phyloP scores from a whole-genome alignment of 30 jellyfish, hydroid and myxozoan genomes.

The Cassiopea xamachana region DNA sequence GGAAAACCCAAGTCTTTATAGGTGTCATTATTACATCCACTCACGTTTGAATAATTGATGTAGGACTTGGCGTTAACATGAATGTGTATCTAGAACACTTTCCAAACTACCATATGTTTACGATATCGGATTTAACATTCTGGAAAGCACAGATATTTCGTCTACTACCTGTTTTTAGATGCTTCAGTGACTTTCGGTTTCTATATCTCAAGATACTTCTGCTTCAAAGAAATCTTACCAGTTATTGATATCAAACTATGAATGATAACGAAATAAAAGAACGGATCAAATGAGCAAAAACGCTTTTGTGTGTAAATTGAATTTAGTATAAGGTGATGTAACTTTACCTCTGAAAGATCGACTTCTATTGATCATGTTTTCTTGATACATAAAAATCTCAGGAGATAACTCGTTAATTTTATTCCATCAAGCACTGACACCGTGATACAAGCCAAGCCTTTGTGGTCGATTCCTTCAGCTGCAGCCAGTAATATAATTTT shows the following conservation, averaged over 20 bases:
- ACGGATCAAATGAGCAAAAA: neutral
- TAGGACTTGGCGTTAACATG: neutral
- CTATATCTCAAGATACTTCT: too few relatives aligned
- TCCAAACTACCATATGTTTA: neutral
- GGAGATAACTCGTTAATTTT: neutral
- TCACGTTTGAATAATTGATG: neutral
- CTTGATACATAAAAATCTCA: neutral
- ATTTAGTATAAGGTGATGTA: neutral
- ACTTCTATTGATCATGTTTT: neutral
- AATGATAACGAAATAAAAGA: neutral
- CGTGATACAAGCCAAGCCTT: neutral
- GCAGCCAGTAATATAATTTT: constrained; percentile 29
- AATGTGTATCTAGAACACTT: neutral
- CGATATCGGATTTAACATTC: too few relatives aligned
- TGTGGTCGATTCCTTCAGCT: constrained; percentile 56
- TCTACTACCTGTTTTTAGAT: too few relatives aligned
- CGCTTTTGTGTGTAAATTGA: neutral
- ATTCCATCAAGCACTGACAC: neutral
- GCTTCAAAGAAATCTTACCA: neutral
- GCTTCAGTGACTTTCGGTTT: too few relatives aligned
- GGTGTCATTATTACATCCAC: neutral
- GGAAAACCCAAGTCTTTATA: neutral
- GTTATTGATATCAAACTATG: neutral
- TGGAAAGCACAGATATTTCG: too few relatives aligned
- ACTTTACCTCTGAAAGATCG: neutral